phyloP scores from a whole-genome alignment of 2,797 vertebrate species.

The Periparus ater region DNA sequence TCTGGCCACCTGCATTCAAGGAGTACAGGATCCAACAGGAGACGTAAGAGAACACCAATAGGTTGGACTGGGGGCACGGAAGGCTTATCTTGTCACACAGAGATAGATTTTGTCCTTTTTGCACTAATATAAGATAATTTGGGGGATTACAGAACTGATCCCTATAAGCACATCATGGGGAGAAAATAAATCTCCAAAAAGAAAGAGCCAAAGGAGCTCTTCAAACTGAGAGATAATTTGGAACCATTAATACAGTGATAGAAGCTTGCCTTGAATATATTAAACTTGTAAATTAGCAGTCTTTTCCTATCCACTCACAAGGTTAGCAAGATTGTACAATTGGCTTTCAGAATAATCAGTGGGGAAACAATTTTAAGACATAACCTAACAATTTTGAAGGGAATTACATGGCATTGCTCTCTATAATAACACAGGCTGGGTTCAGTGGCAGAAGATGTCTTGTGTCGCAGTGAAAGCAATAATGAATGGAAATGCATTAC shows the following conservation, averaged over 20 bases:
- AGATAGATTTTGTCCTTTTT: neutral
- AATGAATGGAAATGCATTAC: neutral
- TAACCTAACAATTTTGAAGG: neutral
- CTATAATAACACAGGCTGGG: neutral
- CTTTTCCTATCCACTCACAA: neutral
- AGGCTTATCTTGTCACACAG: neutral
- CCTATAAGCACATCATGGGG: neutral
- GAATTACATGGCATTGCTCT: neutral
- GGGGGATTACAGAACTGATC: neutral
- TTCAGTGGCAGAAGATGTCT: neutral
- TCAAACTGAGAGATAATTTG: neutral
- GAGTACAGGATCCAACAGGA: neutral
- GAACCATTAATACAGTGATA: neutral
- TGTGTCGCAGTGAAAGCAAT: neutral
- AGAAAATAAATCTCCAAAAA: neutral
- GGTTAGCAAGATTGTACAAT: neutral
- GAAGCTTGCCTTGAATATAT: neutral
- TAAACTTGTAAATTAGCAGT: conserved; percentile 9
- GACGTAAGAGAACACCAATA: neutral
- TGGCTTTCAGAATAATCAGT: neutral
- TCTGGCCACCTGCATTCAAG: neutral
- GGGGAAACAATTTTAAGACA: neutral
- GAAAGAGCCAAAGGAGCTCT: neutral
- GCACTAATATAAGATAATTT: neutral
- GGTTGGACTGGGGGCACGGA: neutral